Evolutionary conservation across 2,113 vertebrate species (phyloP).

Genomic region (Anoura caudifer): DNA sequence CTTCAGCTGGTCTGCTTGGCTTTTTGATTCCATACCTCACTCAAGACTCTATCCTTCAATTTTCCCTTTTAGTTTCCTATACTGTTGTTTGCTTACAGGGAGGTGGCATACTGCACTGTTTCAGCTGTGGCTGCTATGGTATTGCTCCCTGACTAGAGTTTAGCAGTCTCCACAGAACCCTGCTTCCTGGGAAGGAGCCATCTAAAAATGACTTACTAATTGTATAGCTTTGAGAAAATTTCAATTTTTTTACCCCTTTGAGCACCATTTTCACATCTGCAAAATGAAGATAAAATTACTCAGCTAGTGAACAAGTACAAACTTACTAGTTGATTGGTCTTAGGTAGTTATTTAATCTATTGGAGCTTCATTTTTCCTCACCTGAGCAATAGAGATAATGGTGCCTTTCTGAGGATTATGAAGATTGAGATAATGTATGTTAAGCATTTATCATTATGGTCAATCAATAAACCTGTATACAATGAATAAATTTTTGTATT

Average conservation of each 20-base stretch:
- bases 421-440: background rate
- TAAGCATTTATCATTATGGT: background rate
- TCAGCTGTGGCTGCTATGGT: background rate
- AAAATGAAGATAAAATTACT: slow-evolving; percentile 43
- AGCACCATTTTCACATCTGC: background rate
- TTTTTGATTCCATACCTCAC: background rate
- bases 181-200: background rate
- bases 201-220: background rate
- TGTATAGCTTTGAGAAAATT: background rate
- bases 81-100: background rate
- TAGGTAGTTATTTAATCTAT: background rate
- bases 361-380: background rate
- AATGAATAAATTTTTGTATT: background rate
- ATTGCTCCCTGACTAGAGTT: background rate
- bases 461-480: background rate
- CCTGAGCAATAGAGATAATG: background rate
- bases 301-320: background rate
- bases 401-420: background rate
- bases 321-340: background rate
- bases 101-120: background rate
- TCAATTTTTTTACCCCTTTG: background rate
- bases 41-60: background rate
- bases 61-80: background rate
- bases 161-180: background rate
- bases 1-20: background rate